A percentile compares a stretch with the other conserved stretches of the same genome.
phyloP scores from a whole-genome alignment of 2,113 vertebrate species.

The Galeopterus variegatus region DNA sequence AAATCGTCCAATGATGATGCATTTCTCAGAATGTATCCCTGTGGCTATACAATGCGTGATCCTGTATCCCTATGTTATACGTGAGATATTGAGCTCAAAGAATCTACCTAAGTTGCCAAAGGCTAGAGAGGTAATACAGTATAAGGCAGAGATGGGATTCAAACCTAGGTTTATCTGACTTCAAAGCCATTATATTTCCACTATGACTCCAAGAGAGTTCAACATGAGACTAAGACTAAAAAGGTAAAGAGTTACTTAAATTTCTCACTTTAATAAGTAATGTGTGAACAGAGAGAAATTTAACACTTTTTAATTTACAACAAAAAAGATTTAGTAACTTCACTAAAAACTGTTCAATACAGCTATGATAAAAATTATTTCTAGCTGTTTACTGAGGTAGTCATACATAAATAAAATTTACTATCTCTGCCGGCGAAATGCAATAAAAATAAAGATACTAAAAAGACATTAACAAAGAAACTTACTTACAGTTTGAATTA shows the following conservation, averaged over 20 bases:
- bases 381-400: not conserved
- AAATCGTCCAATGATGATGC: too few species aligned
- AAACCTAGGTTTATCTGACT: slow-evolving; percentile 10
- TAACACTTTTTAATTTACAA: not conserved
- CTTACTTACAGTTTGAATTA: not conserved
- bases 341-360: not conserved
- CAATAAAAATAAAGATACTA: slow-evolving; percentile 21
- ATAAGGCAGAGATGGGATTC: not conserved
- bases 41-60: too few species aligned
- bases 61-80: not conserved
- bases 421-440: not conserved
- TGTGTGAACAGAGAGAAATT: not conserved
- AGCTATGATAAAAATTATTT: not conserved
- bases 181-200: not conserved
- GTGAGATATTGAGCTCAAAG: not conserved
- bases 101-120: not conserved
- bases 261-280: not conserved
- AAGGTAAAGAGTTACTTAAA: not conserved
- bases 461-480: slow-evolving; percentile 57
- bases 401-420: slow-evolving; percentile 17
- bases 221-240: not conserved
- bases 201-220: not conserved
- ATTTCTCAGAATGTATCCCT: too few species aligned
- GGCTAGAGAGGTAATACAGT: not conserved
- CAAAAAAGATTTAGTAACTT: not conserved